Evolutionary conservation across 64 coral and sea anemone species (phyloP), one percentile per base, ranked within the genome.

Genomic region (Actinia equina): DNA sequence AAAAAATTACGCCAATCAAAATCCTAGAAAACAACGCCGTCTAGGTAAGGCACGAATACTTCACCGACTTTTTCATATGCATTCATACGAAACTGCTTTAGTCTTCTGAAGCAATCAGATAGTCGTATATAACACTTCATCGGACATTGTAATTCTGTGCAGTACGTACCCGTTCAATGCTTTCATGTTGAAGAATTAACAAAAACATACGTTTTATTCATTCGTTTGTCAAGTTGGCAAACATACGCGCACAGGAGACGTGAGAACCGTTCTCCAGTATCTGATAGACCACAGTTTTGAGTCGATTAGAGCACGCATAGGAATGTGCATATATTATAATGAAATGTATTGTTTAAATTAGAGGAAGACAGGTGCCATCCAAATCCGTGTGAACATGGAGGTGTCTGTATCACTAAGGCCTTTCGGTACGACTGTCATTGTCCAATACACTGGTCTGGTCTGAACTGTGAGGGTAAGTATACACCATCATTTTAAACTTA

Each of bases 311-410:
- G 11, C 55, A 4, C 70, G 37, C 70, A 74, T 25, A 41, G 22
- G 5, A 6, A n/a, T 23, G 37, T 11, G 22, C 22, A 25, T n/a
- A n/a, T 26, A 22, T n/a, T 6, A 41, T 74, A 9, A 74, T n/a
- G 3, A 15, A 74, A n/a, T 25, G n/a, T 79, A 18, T 44, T 52
- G 26, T 27, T 80, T 79, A 37, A 82, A 51, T 42, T 44, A 99
- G 97, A 93, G 43, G 93, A 92, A 83, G 97, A 99, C 76, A 87
- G 82, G 25, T 99, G 97, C 79, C 93, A 94, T 23, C 97, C 97
- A 0, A 95, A 86, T 43, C 97, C 97, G 6, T 99, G 97, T 83
- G 90, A 86, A 44, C 88, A 99, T 82, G 97, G 91, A 65, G 97
- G 97, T 87, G 83, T 91, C 58, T 99, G 97, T 88, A 83, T 95